Evolutionary conservation across 2,888 invertebrate genomes (phyloP).

Genomic region (Neoaliturus tenellus): DNA sequence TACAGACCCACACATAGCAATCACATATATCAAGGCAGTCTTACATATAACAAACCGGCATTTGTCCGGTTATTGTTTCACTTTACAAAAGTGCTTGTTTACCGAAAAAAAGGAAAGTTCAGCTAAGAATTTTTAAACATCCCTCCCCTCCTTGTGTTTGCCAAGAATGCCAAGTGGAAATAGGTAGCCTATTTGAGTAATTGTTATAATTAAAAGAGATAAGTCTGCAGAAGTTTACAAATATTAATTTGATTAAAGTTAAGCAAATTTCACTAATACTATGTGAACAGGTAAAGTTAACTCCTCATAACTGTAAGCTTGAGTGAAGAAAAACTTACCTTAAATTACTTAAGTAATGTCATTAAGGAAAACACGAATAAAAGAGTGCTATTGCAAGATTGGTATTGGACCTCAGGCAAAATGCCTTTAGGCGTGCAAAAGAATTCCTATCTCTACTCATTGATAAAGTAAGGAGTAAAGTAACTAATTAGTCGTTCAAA

Average conservation of each 20-base stretch:
- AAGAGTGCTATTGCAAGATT: neutral
- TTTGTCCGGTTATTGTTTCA: neutral
- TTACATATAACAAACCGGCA: neutral
- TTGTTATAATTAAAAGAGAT: neutral
- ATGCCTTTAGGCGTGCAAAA: too few relatives aligned
- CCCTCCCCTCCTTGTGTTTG: conserved; percentile 31
- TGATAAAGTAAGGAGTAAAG: too few relatives aligned
- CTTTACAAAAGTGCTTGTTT: neutral
- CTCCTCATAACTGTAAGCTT: neutral
- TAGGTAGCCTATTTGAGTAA: neutral
- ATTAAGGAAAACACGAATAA: too few relatives aligned
- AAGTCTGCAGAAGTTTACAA: conserved; percentile 5
- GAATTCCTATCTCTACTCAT: too few relatives aligned
- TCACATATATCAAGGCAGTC: neutral
- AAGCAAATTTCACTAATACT: neutral
- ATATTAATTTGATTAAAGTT: neutral
- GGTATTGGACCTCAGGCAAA: too few relatives aligned
- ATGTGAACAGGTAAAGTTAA: neutral
- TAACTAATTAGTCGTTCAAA: too few relatives aligned
- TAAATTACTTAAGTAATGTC: too few relatives aligned
- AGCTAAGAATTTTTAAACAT: neutral
- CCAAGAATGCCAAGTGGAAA: conserved; percentile 41
- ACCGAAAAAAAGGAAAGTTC: neutral
- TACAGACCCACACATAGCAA: conserved; percentile 40
- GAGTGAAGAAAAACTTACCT: neutral